Conservation (phyloP, 2,888 invertebrate genomes). For the Lasioglossum zephyrum region DNA sequence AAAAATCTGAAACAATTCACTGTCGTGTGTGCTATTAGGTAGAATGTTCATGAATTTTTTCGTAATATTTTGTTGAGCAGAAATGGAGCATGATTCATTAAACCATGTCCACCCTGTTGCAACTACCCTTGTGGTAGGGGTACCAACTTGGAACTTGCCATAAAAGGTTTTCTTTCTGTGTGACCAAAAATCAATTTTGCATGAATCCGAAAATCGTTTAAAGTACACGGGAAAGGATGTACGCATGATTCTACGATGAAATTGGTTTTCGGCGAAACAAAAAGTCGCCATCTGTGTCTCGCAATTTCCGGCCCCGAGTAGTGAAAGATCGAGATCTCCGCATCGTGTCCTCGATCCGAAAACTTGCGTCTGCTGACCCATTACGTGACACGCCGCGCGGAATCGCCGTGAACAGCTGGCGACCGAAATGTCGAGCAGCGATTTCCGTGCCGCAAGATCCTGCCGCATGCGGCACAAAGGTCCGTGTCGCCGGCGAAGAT, state of each 20-base stretch:
- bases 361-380: background rate
- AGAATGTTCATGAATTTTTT: too few species aligned
- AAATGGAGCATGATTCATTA: too few species aligned
- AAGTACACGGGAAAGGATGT: background rate
- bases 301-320: background rate
- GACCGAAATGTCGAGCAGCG: constrained; percentile 9
- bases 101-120: too few species aligned
- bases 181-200: too few species aligned
- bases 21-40: too few species aligned
- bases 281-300: background rate
- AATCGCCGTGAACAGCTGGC: background rate
- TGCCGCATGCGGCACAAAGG: background rate
- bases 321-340: background rate
- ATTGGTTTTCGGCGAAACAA: background rate
- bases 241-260: background rate
- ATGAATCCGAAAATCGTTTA: background rate
- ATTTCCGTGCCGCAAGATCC: background rate
- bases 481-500: background rate
- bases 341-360: background rate
- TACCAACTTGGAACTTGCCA: too few species aligned
- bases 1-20: too few species aligned
- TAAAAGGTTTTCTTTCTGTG: too few species aligned
- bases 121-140: too few species aligned
- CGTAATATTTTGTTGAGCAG: too few species aligned
- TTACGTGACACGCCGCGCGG: background rate